Percentiles rank a stretch among this genome's conserved stretches.
Conservation (phyloP, 2,797 vertebrate species). For the Eurystomus glaucurus region DNA sequence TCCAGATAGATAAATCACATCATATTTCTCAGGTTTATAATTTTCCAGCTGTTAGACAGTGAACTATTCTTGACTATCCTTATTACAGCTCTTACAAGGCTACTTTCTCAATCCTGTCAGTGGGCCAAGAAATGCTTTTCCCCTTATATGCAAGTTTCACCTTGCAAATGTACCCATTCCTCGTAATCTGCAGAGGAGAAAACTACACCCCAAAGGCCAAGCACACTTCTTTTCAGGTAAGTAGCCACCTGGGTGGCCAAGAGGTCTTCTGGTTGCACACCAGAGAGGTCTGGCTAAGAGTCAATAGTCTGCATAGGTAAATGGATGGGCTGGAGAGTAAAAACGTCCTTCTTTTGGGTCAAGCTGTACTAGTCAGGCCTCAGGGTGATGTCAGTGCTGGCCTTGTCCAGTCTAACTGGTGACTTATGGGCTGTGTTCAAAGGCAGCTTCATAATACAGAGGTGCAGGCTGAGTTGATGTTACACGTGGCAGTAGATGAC, state of each 20-base stretch:
- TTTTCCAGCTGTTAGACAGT: not conserved
- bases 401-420: not conserved
- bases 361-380: not conserved
- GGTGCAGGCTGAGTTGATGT: not conserved
- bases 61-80: not conserved
- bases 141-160: not conserved
- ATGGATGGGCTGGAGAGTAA: not conserved
- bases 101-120: not conserved
- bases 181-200: not conserved
- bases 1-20: slow-evolving; percentile 7
- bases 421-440: not conserved
- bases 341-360: not conserved
- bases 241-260: not conserved
- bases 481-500: not conserved
- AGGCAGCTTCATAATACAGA: not conserved
- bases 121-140: not conserved
- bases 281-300: not conserved
- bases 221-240: not conserved
- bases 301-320: not conserved
- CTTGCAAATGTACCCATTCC: not conserved
- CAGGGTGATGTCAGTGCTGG: not conserved
- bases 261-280: not conserved
- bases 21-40: not conserved
- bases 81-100: not conserved
- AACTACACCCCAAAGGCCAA: not conserved